phyloP scores from a whole-genome alignment of 1,140 invertebrate species.

The Trissolcus basalis region DNA sequence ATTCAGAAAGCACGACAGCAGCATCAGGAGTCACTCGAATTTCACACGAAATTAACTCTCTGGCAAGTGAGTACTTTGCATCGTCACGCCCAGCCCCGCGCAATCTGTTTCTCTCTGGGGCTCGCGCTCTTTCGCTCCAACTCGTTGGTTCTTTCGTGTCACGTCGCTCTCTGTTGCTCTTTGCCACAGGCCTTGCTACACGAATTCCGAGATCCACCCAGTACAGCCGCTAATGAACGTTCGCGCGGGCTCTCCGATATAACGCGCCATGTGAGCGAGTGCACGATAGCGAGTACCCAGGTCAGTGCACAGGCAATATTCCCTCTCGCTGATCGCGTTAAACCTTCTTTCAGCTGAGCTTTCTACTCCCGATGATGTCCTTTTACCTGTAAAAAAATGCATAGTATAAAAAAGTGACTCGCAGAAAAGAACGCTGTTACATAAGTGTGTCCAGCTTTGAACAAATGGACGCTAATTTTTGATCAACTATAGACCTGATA shows the following conservation, averaged over 20 bases:
- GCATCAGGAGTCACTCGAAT: constrained; percentile 67
- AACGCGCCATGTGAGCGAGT: constrained; percentile 55
- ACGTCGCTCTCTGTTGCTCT: constrained; percentile 47
- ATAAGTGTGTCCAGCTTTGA: neutral
- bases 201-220: constrained; percentile 71
- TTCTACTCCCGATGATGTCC: constrained; percentile 56
- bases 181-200: constrained; percentile 64
- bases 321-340: constrained; percentile 68
- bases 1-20: constrained; percentile 55
- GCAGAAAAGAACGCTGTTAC: neutral
- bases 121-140: constrained; percentile 32
- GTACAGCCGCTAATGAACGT: constrained; percentile 71
- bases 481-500: no score
- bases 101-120: constrained; percentile 22
- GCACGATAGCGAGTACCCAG: constrained; percentile 69
- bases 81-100: constrained; percentile 23
- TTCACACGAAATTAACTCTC: constrained; percentile 72
- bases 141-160: constrained; percentile 33
- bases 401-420: constrained; percentile 19
- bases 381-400: constrained; percentile 49
- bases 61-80: constrained; percentile 64
- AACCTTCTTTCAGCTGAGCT: constrained; percentile 70
- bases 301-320: constrained; percentile 62
- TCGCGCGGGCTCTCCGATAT: constrained; percentile 63
- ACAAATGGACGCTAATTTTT: constrained; percentile 16